A percentile compares a stretch with the other conserved stretches of the same genome.
These are phyloP conservation scores for Magallana gigas DNA, from an alignment of 1,140 invertebrate genomes.

Conservation along the genomic window DNA sequence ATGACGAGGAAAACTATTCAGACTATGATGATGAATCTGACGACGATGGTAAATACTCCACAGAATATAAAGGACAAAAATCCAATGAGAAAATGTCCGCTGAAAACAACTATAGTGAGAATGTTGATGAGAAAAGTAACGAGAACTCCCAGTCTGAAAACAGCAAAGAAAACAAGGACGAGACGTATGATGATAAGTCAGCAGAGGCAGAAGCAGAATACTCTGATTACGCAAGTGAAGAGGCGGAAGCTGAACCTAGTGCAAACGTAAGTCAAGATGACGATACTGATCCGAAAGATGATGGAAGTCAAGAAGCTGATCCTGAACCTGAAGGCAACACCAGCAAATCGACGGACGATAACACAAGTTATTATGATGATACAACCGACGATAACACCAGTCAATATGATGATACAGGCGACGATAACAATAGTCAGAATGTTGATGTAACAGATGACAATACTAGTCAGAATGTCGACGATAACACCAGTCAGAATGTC, in stretches of 20 bases:
- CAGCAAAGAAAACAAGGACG: not conserved
- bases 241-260: not conserved
- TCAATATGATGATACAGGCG: not conserved
- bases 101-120: not conserved
- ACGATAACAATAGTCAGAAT: not conserved
- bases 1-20: not conserved
- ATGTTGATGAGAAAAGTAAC: not conserved
- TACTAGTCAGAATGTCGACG: conserved; percentile 11
- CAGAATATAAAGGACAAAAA: not conserved
- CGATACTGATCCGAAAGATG: not conserved
- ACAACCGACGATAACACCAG: not conserved
- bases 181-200: not conserved
- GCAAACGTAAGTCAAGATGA: not conserved
- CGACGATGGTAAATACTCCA: conserved; percentile 10
- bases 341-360: conserved; percentile 43
- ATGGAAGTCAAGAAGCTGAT: not conserved
- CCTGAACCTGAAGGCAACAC: not conserved
- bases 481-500: not conserved
- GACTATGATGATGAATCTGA: not conserved
- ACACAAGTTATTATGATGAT: conserved; percentile 9
- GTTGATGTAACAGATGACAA: not conserved
- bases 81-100: not conserved
- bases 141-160: not conserved
- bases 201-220: conserved; percentile 20
- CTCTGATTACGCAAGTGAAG: not conserved